A percentile compares a stretch with the other conserved stretches of the same genome.
These are phyloP conservation scores for Ceratoteleas bidentatus DNA, from an alignment of 1,140 invertebrate genomes.

Conservation along the genomic window DNA sequence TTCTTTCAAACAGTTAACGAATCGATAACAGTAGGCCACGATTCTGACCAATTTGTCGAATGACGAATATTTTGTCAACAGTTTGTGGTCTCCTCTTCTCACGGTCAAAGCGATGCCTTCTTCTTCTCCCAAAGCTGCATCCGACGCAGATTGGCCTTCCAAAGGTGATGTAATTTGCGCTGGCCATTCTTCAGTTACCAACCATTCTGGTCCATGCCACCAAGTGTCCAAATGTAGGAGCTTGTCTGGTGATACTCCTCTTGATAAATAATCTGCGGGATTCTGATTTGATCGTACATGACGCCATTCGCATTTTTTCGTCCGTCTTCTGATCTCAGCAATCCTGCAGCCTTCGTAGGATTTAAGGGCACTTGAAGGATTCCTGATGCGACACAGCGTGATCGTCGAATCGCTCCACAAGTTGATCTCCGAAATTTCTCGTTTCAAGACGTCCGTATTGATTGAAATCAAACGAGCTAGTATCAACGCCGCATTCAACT, in stretches of 20 bases:
- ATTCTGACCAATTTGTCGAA: constrained; percentile 35
- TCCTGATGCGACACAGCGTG: constrained; percentile 67
- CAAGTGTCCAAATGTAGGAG: constrained; percentile 3
- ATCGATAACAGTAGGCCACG: constrained; percentile 43
- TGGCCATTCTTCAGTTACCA: constrained; percentile 18
- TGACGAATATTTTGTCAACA: constrained; percentile 29
- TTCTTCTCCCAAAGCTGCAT: not conserved
- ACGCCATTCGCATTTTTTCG: constrained; percentile 14
- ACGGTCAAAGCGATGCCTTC: not conserved
- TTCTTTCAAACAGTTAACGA: not conserved
- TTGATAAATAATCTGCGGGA: too few relatives aligned
- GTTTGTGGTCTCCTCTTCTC: not conserved
- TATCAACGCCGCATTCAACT: not conserved
- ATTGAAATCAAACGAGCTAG: not conserved
- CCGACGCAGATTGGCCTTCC: too few relatives aligned
- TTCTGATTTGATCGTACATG: constrained; percentile 15
- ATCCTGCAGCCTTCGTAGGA: constrained; percentile 73
- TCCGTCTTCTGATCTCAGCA: constrained; percentile 67
- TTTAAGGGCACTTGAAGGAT: constrained; percentile 24
- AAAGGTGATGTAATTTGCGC: not conserved
- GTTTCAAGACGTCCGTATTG: not conserved
- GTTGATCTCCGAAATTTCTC: not conserved
- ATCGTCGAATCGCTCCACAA: constrained; percentile 73
- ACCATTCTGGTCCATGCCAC: constrained; percentile 42
- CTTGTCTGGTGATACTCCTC: constrained; percentile 3